Base-by-base conservation (phyloP, 2,797 vertebrate species). In the Pipistrellus nathusii region DNA sequence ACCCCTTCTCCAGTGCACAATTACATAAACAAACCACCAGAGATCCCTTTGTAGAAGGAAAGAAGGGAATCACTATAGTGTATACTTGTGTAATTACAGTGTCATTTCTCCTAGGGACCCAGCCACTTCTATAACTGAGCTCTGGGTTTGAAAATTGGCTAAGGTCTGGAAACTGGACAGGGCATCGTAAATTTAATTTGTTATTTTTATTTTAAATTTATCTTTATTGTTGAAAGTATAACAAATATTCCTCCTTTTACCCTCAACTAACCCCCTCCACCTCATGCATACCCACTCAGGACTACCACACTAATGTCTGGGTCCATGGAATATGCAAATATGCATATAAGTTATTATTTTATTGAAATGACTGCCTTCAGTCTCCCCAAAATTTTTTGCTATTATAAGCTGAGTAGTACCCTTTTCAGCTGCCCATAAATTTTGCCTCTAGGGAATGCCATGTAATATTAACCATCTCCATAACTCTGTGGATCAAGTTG, bases 61-160 rank as follows among this genome's bases (percentile, higher is more conserved):
- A 64, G 83, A n/a, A 46, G 20, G 55, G 41, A 91, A 41, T 57
- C 21, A 30, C 32, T 51, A 18, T 30, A 30, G 21, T 32, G 8
- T 21, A 17, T 23, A 27, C 41, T 78, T 85, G 55, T 68, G 38
- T 7, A 57, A 73, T 32, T 30, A n/a, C 18, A 87, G 18, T 13
- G 14, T 68, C 23, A 21, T 81, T 89, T 94, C 66, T 94, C 73
- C 41, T 15, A 55, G 55, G 55, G 23, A 90, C 27, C 15, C 55
- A 89, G 44, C 44, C 8, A 18, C 23, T 69, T 90, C n/a, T 57
- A 4, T 87, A 23, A 82, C 21, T 68, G 64, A 57, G 38, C 78
- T 94, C 62, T 81, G 53, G 14, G 9, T 62, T 81, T 41, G 17
- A 88, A 91, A 96, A 68, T 25, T 55, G 81, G 35, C 72, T 86